These are phyloP conservation scores for Polyommatus icarus DNA, from an alignment of 2,888 invertebrate genomes.

Conservation along the genomic window DNA sequence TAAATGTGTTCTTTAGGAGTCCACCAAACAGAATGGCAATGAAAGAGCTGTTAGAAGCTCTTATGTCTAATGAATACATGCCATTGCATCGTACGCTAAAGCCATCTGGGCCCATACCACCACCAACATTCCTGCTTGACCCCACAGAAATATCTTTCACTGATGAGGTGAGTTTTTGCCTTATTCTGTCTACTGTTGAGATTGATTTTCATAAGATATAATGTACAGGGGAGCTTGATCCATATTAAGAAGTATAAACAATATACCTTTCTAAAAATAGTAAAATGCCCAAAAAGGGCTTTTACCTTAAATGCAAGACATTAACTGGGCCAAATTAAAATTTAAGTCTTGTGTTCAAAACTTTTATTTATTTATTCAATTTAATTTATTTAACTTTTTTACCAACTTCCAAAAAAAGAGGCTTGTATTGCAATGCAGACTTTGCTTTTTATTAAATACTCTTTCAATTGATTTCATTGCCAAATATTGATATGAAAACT, in stretches of 20 bases:
- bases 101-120: constrained; percentile 67
- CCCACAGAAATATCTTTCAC: constrained; percentile 54
- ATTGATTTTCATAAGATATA: too few relatives aligned
- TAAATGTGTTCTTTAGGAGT: constrained; percentile 47
- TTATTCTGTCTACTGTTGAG: background rate
- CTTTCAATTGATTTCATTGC: too few relatives aligned
- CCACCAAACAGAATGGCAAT: constrained; percentile 70
- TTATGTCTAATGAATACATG: constrained; percentile 65
- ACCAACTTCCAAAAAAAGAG: too few relatives aligned
- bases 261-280: background rate
- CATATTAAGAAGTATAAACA: too few relatives aligned
- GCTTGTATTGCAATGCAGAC: too few relatives aligned
- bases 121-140: constrained; percentile 64
- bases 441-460: too few relatives aligned
- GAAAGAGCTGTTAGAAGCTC: constrained; percentile 69
- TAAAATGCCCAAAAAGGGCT: too few relatives aligned
- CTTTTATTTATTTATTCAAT: too few relatives aligned
- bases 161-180: constrained; percentile 55
- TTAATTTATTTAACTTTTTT: too few relatives aligned
- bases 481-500: background rate
- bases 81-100: constrained; percentile 66
- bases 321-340: too few relatives aligned
- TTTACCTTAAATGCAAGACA: too few relatives aligned
- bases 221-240: background rate
- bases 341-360: too few relatives aligned